A percentile compares a stretch with the other conserved stretches of the same genome.
Evolutionary conservation across 2,888 invertebrate species (phyloP).

Genomic region (Clivina fossor): DNA sequence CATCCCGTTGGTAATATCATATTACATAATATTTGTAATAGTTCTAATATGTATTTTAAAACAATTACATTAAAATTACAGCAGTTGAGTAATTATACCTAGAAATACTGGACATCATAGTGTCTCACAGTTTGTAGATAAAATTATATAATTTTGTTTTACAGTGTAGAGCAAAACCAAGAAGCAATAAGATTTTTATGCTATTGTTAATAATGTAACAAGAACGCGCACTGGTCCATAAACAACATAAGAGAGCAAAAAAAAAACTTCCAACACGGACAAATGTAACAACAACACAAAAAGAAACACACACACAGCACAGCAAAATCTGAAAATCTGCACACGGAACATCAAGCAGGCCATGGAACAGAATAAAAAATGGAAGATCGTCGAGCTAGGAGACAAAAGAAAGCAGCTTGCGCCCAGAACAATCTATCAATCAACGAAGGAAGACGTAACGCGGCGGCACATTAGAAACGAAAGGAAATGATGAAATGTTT

Average conservation of each 20-base stretch:
- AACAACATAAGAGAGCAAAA: not conserved
- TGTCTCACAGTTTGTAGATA: too few species aligned
- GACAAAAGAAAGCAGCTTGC: conserved; percentile 10
- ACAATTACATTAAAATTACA: too few species aligned
- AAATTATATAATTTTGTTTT: not conserved
- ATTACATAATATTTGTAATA: too few species aligned
- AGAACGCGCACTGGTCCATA: too few species aligned
- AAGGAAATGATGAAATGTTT: conserved; percentile 26
- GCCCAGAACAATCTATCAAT: conserved; percentile 27
- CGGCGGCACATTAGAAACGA: conserved; percentile 27
- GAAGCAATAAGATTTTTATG: not conserved
- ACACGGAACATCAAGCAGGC: not conserved
- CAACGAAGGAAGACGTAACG: conserved; percentile 26
- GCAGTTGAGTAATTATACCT: too few species aligned
- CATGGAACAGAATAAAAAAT: conserved; percentile 6
- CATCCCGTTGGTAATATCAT: too few species aligned
- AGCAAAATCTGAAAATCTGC: conserved; percentile 13
- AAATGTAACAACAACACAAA: too few species aligned
- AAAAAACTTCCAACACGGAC: not conserved
- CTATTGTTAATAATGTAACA: conserved; percentile 6
- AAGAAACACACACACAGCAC: too few species aligned
- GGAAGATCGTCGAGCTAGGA: not conserved
- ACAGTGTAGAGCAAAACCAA: not conserved
- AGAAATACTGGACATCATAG: too few species aligned
- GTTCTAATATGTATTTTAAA: too few species aligned